Conservation (phyloP, 1,140 invertebrate genomes). For the Drosophila sucinea region DNA sequence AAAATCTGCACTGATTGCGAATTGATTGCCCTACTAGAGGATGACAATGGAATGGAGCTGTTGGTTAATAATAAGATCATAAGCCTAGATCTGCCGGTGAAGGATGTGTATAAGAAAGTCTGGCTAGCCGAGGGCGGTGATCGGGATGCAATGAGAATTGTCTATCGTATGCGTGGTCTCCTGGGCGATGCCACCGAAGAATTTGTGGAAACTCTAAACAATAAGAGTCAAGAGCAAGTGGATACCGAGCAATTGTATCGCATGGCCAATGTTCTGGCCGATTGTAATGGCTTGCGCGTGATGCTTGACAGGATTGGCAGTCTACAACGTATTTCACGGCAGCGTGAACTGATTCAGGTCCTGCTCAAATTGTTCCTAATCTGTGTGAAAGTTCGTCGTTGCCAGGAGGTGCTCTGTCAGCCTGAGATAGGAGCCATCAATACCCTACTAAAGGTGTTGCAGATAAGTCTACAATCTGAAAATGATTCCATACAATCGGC, state of each 20-base stretch:
- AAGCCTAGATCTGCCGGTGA: conserved; percentile 96
- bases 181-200: conserved; percentile 99
- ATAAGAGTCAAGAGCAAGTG: conserved; percentile 93
- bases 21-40: conserved; percentile 96
- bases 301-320: conserved; percentile 88
- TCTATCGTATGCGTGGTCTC: conserved; percentile 98
- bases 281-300: conserved; percentile 94
- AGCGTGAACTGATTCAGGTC: conserved; percentile 92
- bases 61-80: conserved; percentile 99
- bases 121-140: conserved; percentile 94
- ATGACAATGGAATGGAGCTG: conserved; percentile 99
- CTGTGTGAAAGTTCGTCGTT: conserved; percentile 90
- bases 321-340: conserved; percentile 87
- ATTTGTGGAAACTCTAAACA: conserved; percentile 96
- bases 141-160: conserved; percentile 97
- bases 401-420: conserved; percentile 88
- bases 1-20: conserved; percentile 99
- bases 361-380: conserved; percentile 93
- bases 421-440: conserved; percentile 88
- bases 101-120: conserved; percentile 94
- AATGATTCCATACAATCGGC: conserved; percentile 87
- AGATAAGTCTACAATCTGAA: conserved; percentile 86
- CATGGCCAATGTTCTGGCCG: conserved; percentile 88
- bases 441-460: conserved; percentile 87
- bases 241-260: conserved; percentile 97